Conservation (phyloP, 1,140 invertebrate genomes). For the Sesamia nonagrioides region DNA sequence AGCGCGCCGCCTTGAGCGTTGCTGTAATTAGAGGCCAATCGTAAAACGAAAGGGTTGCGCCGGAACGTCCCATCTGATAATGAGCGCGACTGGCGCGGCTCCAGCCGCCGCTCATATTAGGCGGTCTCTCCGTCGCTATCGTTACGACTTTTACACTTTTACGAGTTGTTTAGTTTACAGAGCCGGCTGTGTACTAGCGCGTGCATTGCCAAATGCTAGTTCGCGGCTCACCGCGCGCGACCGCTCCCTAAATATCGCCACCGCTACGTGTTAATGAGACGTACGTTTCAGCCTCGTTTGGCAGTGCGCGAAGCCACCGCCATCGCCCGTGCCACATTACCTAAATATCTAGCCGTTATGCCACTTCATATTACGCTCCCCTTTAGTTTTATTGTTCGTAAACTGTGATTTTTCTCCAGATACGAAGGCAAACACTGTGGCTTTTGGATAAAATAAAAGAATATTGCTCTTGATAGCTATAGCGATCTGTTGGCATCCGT, state of each 20-base stretch:
- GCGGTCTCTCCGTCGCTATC: conserved; percentile 78
- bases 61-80: conserved; percentile 85
- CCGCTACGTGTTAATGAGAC: conserved; percentile 80
- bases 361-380: conserved; percentile 44
- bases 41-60: conserved; percentile 84
- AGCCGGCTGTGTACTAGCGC: conserved; percentile 74
- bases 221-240: conserved; percentile 82
- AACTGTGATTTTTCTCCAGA: conserved; percentile 48
- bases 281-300: conserved; percentile 76
- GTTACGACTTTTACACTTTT: conserved; percentile 87
- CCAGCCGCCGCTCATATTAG: conserved; percentile 85
- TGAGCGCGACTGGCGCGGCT: conserved; percentile 83
- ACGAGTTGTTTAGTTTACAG: conserved; percentile 86
- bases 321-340: conserved; percentile 54
- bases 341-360: conserved; percentile 57
- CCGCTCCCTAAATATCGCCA: conserved; percentile 79
- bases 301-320: conserved; percentile 58
- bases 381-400: conserved; percentile 43
- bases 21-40: conserved; percentile 84
- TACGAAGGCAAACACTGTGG: conserved; percentile 26
- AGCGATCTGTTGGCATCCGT: conserved; percentile 74
- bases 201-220: conserved; percentile 84
- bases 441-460: conserved; percentile 39
- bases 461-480: conserved; percentile 57
- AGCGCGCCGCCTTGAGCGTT: conserved; percentile 80